These are phyloP conservation scores for Gallinago nigripennis DNA, from an alignment of 2,797 vertebrate genomes.

Conservation along the genomic window DNA sequence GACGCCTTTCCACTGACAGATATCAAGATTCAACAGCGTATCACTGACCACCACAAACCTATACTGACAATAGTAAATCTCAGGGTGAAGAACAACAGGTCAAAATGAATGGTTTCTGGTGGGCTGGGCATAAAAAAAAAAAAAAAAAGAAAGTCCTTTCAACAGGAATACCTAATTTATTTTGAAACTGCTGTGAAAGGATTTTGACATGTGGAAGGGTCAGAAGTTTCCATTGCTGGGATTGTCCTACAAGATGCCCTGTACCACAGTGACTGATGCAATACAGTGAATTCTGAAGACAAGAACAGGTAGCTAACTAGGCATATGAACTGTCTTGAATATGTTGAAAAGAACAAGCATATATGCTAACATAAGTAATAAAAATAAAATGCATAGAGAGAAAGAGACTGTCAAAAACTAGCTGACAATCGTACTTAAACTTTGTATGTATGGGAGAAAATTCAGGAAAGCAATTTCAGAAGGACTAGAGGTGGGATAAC, in stretches of 20 bases:
- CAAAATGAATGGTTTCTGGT: background rate
- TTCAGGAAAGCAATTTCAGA: background rate
- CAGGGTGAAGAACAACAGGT: background rate
- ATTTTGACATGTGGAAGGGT: background rate
- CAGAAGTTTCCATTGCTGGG: background rate
- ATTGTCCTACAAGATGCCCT: background rate
- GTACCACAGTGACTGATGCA: background rate
- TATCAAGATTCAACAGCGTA: background rate
- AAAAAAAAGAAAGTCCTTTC: background rate
- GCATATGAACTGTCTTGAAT: background rate
- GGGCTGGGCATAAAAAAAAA: background rate
- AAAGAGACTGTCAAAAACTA: background rate
- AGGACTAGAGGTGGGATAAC: background rate
- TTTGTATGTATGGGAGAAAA: background rate
- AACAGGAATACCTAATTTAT: background rate
- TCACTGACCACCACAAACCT: background rate
- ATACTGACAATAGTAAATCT: background rate
- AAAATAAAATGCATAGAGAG: background rate
- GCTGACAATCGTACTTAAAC: background rate
- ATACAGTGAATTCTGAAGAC: background rate
- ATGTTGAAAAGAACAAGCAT: background rate
- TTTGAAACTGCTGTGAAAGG: background rate
- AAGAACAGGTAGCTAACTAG: background rate
- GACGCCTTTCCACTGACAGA: background rate
- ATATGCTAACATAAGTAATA: background rate